Conservation (phyloP, 1,140 invertebrate species). For the Neodiprion lecontei region DNA sequence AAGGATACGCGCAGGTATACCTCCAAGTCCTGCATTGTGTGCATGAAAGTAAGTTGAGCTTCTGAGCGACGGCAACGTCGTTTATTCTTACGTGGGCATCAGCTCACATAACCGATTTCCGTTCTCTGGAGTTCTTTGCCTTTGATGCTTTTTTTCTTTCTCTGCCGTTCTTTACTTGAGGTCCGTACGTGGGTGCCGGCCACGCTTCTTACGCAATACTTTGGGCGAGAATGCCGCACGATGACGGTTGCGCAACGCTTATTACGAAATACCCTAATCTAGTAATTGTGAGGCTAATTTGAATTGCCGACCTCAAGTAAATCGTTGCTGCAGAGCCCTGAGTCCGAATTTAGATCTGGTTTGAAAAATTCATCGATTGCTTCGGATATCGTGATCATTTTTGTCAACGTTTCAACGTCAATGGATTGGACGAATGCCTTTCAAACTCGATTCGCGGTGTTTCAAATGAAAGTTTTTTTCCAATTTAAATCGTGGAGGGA, state of each 20-base stretch:
- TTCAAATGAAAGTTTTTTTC: no score
- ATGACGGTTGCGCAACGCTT: background rate
- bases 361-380: no score
- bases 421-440: no score
- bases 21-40: background rate
- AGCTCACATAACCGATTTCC: slow-evolving; percentile 7
- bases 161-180: background rate
- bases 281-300: slow-evolving; percentile 1
- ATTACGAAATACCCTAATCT: slow-evolving; percentile 1
- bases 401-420: no score
- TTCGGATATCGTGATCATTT: no score
- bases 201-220: background rate
- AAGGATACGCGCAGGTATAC: no score
- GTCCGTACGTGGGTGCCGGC: background rate
- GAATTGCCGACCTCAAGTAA: background rate
- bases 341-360: no score
- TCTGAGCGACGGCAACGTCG: background rate
- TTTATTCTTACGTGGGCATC: background rate
- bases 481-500: no score
- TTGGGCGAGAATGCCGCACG: background rate
- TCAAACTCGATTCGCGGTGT: no score
- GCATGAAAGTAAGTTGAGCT: background rate
- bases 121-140: background rate
- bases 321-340: background rate
- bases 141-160: background rate